These are phyloP conservation scores for Lytechinus pictus DNA, from an alignment of 35 echinoderm and acorn worm genomes.

Conservation along the genomic window DNA sequence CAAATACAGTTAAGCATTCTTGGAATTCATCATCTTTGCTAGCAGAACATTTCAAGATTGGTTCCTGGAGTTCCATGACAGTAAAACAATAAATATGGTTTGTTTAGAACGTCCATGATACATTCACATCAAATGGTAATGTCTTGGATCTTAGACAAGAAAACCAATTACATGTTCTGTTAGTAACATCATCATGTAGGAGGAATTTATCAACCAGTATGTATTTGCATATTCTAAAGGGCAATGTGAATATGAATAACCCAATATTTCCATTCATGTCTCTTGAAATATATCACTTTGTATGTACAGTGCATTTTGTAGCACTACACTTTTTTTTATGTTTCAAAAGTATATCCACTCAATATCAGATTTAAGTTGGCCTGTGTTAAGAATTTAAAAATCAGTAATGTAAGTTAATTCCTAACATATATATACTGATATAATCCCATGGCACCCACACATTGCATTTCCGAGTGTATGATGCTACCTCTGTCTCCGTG, in stretches of 20 bases:
- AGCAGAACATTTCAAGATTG: background rate
- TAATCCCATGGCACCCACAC: background rate
- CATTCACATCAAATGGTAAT: background rate
- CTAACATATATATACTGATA: background rate
- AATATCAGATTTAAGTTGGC: background rate
- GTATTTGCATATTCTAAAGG: background rate
- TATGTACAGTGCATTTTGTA: background rate
- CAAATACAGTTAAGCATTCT: background rate
- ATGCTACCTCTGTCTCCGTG: background rate
- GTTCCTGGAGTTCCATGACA: slow-evolving; percentile 1
- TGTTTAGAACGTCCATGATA: background rate
- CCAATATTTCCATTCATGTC: too few species aligned
- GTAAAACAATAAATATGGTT: background rate
- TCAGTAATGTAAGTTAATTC: background rate
- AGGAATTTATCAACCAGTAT: background rate
- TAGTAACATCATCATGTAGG: background rate
- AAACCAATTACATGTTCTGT: background rate
- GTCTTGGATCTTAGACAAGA: background rate
- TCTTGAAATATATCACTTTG: too few species aligned
- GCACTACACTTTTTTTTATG: background rate
- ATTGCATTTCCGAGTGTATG: background rate
- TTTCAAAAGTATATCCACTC: background rate
- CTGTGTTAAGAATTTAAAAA: background rate
- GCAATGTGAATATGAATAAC: too few species aligned
- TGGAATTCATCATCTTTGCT: slow-evolving; percentile 3